Evolutionary conservation across 2,888 invertebrate genomes (phyloP).

Genomic region (Eupithecia subfuscata): DNA sequence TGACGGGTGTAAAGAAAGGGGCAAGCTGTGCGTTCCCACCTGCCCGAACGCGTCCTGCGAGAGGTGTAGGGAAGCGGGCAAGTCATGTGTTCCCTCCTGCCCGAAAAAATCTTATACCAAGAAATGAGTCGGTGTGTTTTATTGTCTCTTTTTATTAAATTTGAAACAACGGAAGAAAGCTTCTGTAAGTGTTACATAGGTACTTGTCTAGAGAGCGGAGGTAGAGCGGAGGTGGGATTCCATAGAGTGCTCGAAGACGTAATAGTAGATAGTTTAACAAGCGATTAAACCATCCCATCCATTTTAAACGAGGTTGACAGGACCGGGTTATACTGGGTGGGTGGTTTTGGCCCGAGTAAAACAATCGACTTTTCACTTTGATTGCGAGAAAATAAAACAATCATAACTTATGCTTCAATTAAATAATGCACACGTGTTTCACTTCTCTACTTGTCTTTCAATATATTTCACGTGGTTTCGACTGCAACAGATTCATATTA

Average conservation of each 20-base stretch:
- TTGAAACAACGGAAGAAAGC: neutral
- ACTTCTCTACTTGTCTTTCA: too few relatives aligned
- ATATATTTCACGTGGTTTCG: too few relatives aligned
- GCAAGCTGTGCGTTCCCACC: neutral
- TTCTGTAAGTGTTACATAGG: neutral
- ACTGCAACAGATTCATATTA: too few relatives aligned
- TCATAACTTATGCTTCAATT: too few relatives aligned
- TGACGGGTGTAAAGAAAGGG: neutral
- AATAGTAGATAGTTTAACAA: too few relatives aligned
- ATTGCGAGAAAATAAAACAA: too few relatives aligned
- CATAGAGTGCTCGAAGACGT: neutral
- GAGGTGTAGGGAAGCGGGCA: neutral
- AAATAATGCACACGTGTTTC: too few relatives aligned
- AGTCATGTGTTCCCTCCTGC: neutral
- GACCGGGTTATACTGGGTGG: too few relatives aligned
- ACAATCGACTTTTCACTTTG: too few relatives aligned
- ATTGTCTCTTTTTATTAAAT: constrained; percentile 3
- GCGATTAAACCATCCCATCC: too few relatives aligned
- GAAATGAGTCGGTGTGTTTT: neutral
- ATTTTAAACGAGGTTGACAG: too few relatives aligned
- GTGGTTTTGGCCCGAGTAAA: too few relatives aligned
- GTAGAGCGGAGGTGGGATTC: neutral
- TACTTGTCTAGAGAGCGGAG: neutral
- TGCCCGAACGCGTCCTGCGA: neutral
- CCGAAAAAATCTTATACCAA: neutral